Conservation (phyloP, 1,140 invertebrate species). For the Pararge aegeria region DNA sequence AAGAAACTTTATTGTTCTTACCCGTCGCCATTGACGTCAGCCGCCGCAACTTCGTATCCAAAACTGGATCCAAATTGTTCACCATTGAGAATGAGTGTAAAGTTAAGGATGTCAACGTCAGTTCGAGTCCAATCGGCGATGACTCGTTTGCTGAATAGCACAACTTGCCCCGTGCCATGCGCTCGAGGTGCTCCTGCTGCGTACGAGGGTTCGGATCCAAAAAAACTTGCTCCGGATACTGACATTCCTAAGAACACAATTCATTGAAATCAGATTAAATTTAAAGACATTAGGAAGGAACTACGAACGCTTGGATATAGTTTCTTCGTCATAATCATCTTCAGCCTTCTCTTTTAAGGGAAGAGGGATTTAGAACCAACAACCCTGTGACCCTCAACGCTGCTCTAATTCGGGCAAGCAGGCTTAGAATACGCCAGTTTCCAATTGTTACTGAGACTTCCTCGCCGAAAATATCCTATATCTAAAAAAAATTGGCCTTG, state of each 20-base stretch:
- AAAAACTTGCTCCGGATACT: constrained; percentile 90
- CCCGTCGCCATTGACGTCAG: constrained; percentile 93
- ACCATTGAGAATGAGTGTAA: constrained; percentile 85
- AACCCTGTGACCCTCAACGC: no score
- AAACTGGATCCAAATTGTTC: constrained; percentile 94
- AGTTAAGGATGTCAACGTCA: constrained; percentile 81
- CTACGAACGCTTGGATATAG: no score
- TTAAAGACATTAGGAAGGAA: no score
- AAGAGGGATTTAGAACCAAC: no score
- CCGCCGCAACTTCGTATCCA: constrained; percentile 91
- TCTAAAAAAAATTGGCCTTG: no score
- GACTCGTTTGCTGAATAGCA: constrained; percentile 86
- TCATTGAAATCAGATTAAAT: no score
- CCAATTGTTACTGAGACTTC: no score
- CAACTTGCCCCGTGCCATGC: constrained; percentile 91
- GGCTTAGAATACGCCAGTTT: no score
- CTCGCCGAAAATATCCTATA: no score
- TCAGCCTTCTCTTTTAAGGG: no score
- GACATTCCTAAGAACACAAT: constrained; percentile 87
- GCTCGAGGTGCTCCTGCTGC: constrained; percentile 93
- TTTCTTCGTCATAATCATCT: no score
- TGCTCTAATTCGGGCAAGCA: no score
- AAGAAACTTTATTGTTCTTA: constrained; percentile 63
- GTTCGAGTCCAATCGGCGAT: constrained; percentile 71
- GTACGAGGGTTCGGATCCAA: constrained; percentile 83